Evolutionary conservation across 2,888 invertebrate genomes (phyloP).

Genomic region (Ypsolopha scabrella): DNA sequence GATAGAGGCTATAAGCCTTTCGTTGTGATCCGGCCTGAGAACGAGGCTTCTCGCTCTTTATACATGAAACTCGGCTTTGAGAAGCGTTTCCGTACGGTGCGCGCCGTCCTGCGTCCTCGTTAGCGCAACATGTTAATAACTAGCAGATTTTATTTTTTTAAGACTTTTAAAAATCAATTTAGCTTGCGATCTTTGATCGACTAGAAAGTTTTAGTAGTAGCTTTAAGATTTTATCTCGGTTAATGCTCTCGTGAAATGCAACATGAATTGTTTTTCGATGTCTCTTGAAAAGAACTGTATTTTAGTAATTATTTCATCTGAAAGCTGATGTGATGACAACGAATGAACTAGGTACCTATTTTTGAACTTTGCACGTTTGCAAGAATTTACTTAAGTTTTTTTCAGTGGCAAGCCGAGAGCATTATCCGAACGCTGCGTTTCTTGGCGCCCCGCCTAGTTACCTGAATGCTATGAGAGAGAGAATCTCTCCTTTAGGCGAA

Average conservation of each 20-base stretch:
- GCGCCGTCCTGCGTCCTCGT: constrained; percentile 78
- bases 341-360: constrained; percentile 18
- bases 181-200: constrained; percentile 68
- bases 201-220: constrained; percentile 63
- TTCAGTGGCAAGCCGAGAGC: constrained; percentile 36
- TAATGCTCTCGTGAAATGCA: constrained; percentile 40
- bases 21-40: constrained; percentile 87
- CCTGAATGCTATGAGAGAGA: not conserved
- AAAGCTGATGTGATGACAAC: constrained; percentile 22
- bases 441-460: constrained; percentile 44
- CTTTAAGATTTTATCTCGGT: constrained; percentile 55
- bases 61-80: constrained; percentile 87
- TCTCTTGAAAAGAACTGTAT: not conserved
- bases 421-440: constrained; percentile 43
- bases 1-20: constrained; percentile 85
- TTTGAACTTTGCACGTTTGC: not conserved
- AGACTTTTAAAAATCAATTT: constrained; percentile 63
- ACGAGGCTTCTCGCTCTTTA: constrained; percentile 86
- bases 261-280: not conserved
- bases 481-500: not conserved
- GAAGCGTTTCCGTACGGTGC: constrained; percentile 83
- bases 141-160: constrained; percentile 71
- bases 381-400: too few species aligned
- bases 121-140: constrained; percentile 24
- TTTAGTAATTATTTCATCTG: not conserved